Evolutionary conservation across 2,888 invertebrate species (phyloP), one percentile per base, ranked within the genome.

Genomic region (Xylocampa areola): DNA sequence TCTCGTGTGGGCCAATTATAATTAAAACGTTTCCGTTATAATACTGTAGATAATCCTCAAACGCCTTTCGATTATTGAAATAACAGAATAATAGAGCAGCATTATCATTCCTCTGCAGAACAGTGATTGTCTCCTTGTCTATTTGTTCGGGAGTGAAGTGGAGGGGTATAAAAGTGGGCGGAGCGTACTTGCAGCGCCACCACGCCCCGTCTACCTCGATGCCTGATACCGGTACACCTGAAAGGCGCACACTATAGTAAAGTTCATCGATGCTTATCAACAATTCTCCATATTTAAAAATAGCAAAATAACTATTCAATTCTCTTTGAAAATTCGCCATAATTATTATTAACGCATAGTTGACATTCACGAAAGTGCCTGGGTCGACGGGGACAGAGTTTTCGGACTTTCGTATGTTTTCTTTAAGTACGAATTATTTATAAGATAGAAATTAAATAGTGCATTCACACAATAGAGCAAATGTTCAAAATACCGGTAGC

Each of bases 181-280:
- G 96, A 1, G 97, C 96, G 85, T 97, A 97, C 85, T 94, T 95
- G 80, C 96, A 96, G 36, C 89, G 92, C 97, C 97, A 98, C 97
- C 97, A 98, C 0, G 94, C 95, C 40, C 95, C 93, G 84, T 97
- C 97, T n/a, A 97, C 92, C 93, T 98, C 97, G 30, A 97, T 87
- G 4, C 97, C 97, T 49, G 94, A 86, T 0, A 96, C 95, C 7
- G 94, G 87, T n/a, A 95, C 78, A 51, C 94, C 96, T 96, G 84
- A 4, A 90, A 90, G 25, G 49, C 21, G n/a, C n/a, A 30, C 8
- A n/a, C n/a, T n/a, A n/a, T n/a, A n/a, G n/a, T n/a, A n/a, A n/a
- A n/a, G n/a, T n/a, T n/a, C n/a, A n/a, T n/a, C n/a, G n/a, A n/a
- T n/a, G n/a, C n/a, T n/a, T n/a, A n/a, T n/a, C n/a, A n/a, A n/a